Base-by-base conservation (phyloP, 2,113 vertebrate genomes). In the Spizaetus ornatus region DNA sequence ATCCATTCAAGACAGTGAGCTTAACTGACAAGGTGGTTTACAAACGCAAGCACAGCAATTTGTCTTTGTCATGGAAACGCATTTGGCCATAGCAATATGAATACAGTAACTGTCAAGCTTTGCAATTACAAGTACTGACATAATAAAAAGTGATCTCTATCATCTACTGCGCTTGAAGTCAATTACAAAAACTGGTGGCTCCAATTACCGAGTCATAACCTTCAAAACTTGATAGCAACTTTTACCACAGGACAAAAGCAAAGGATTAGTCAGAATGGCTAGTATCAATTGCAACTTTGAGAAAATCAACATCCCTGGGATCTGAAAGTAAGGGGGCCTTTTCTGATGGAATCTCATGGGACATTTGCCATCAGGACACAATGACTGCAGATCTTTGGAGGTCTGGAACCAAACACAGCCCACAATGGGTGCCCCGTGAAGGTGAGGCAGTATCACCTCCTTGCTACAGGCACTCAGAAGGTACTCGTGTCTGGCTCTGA, bases 351-450 rank as follows among this genome's bases (percentile, higher is more conserved):
- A 76, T 26, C 8, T 56, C 23, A 38, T 0, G 0, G 36, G 32
- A 32, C 12, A 16, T 52, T 76, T 90, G 26, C 66, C 18, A 4
- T 31, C 45, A 55, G 73, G 66, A 63, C 15, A 3, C 29, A n/a
- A 10, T 7, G 6, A 3, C 20, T 82, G 22, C n/a, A 50, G 84
- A 15, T 38, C 17, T 87, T 13, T 34, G 55, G 34, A 66, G 25
- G 10, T 62, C 40, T 55, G 31, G 25, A 53, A 40, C 58, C 50
- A 55, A 79, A 59, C n/a, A 25, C 36, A 77, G 36, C 6, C 34
- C 29, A 22, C 0, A 0, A 2, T 2, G 6, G 18, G 6, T 38
- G 9, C 3, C 38, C 15, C 1, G 1, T 7, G 53, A 50, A 62
- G 43, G 11, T 53, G 25, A 31, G 80, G 36, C 27, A 71, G 26